phyloP scores from a whole-genome alignment of 2,797 vertebrate genomes.

The Ctenochaetus hawaiiensis region DNA sequence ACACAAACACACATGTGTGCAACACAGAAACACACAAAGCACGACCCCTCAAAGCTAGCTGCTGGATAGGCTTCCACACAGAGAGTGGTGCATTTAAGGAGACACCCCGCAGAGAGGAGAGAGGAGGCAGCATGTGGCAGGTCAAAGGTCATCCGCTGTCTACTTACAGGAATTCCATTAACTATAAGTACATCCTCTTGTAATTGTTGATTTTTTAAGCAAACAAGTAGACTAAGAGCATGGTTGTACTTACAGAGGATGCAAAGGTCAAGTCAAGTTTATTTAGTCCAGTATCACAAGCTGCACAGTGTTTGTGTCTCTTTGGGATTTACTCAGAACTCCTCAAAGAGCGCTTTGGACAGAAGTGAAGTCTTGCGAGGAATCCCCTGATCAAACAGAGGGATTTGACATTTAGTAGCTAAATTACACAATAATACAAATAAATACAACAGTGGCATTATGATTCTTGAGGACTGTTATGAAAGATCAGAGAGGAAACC shows the following conservation, averaged over 20 bases:
- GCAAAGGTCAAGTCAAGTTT: neutral
- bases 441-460: too few species aligned
- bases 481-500: too few species aligned
- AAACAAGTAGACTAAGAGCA: constrained; percentile 19
- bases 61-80: neutral
- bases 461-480: too few species aligned
- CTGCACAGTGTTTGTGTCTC: neutral
- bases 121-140: constrained; percentile 24
- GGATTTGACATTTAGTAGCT: too few species aligned
- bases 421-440: too few species aligned
- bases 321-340: neutral
- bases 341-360: neutral
- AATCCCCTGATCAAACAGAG: neutral
- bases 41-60: constrained; percentile 8
- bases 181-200: neutral
- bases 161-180: neutral
- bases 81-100: constrained; percentile 37
- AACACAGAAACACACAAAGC: neutral
- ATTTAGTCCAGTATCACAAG: neutral
- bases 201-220: neutral
- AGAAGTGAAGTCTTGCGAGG: neutral
- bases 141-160: constrained; percentile 34
- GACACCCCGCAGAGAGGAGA: constrained; percentile 13
- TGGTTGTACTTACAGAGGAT: constrained; percentile 13
- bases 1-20: neutral